These are phyloP conservation scores for Sula dactylatra DNA, from an alignment of 2,113 vertebrate species.

Conservation along the genomic window DNA sequence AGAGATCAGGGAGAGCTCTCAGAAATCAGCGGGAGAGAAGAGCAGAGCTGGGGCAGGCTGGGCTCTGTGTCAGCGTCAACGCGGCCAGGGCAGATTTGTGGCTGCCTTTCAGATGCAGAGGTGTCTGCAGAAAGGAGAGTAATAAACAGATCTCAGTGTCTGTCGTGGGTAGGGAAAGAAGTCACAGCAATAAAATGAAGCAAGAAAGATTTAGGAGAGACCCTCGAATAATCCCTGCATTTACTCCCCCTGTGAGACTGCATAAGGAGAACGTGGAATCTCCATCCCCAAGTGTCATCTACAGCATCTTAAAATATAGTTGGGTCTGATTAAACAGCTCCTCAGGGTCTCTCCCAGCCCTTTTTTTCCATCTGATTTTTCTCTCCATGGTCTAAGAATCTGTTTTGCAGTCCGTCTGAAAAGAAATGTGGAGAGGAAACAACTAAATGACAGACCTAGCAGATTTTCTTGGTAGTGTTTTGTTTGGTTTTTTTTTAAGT, in stretches of 20 bases:
- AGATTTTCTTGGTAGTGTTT: not conserved
- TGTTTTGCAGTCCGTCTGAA: not conserved
- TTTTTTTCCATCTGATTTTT: not conserved
- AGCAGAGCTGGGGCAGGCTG: not conserved
- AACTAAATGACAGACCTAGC: not conserved
- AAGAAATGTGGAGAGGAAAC: not conserved
- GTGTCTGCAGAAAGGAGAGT: not conserved
- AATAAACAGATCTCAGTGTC: not conserved
- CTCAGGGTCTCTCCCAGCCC: not conserved
- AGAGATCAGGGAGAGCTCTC: not conserved
- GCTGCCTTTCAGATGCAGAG: not conserved
- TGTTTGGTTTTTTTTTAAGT: not conserved
- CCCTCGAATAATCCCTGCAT: not conserved
- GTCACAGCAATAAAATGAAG: not conserved
- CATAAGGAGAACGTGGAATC: not conserved
- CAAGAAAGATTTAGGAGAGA: not conserved
- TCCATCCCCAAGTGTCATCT: not conserved
- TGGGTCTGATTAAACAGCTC: not conserved
- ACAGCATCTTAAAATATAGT: not conserved
- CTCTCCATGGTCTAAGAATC: not conserved
- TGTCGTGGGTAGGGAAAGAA: not conserved
- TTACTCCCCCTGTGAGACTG: not conserved
- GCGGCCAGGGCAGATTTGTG: fast-evolving
- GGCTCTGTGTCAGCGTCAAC: not conserved
- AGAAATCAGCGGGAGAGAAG: not conserved